Percentiles rank a stretch among this genome's conserved stretches.
Evolutionary conservation across 2,113 vertebrate species (phyloP).

Genomic region (Epinephelus moara): DNA sequence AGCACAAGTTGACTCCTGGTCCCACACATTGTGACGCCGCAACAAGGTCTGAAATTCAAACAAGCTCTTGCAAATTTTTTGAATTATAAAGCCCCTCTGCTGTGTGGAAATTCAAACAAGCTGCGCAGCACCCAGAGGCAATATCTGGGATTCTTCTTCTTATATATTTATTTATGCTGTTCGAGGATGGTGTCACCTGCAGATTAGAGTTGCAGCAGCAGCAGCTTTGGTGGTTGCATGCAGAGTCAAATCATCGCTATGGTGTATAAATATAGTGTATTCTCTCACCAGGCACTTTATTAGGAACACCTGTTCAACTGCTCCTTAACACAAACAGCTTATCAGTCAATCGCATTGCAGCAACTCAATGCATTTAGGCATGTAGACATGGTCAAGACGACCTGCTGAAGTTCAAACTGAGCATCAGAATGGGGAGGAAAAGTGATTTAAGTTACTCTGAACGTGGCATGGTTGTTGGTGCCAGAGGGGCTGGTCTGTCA

Average conservation of each 20-base stretch:
- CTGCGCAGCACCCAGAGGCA: neutral
- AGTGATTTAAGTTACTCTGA: too few species aligned
- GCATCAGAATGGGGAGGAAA: too few species aligned
- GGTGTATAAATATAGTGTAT: too few species aligned
- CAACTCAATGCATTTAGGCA: too few species aligned
- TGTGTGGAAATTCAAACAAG: neutral
- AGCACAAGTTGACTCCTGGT: conserved; percentile 50
- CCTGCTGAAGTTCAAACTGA: too few species aligned
- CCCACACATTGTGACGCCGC: neutral
- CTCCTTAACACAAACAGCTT: too few species aligned
- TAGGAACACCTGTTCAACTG: too few species aligned
- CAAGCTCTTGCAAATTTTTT: neutral
- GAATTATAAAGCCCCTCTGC: neutral
- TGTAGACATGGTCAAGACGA: too few species aligned
- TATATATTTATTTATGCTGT: neutral
- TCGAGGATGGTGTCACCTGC: neutral
- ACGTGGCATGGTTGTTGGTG: too few species aligned
- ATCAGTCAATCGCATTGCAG: too few species aligned
- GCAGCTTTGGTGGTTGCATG: neutral
- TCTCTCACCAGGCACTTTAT: too few species aligned
- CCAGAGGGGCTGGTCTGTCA: too few species aligned
- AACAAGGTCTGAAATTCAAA: neutral
- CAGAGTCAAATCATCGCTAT: neutral
- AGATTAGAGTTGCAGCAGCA: neutral
- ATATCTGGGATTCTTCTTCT: neutral